Evolutionary conservation across 2,113 vertebrate genomes (phyloP).

Genomic region (Chlamydotis undulata): DNA sequence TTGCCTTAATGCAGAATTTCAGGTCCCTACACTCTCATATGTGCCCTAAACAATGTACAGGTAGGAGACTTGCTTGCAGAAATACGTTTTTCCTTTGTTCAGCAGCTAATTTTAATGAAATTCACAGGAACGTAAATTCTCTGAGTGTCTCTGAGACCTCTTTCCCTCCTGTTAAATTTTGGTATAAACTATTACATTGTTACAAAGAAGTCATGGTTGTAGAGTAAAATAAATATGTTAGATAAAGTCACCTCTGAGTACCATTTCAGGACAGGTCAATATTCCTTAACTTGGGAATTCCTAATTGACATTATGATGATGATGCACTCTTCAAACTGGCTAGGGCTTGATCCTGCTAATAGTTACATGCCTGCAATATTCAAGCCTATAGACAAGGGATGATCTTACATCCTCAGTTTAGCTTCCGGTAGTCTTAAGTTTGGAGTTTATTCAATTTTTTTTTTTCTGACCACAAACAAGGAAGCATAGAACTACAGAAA

Average conservation of each 20-base stretch:
- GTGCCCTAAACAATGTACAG: background rate
- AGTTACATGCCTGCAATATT: background rate
- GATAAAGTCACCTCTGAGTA: background rate
- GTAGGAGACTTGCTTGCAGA: background rate
- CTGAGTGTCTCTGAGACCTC: background rate
- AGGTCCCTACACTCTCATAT: background rate
- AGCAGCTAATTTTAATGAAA: background rate
- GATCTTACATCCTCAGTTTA: background rate
- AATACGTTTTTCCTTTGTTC: background rate
- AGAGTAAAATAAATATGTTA: background rate
- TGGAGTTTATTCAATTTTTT: background rate
- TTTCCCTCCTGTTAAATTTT: background rate
- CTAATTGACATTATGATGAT: background rate
- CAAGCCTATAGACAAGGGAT: background rate
- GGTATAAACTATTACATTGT: fast-evolving
- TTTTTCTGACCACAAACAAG: background rate
- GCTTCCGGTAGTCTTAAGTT: background rate
- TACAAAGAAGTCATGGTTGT: background rate
- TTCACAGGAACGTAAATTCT: background rate
- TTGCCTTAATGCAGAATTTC: background rate
- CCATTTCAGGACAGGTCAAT: background rate
- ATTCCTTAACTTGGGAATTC: background rate
- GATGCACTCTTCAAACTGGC: background rate
- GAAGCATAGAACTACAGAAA: background rate
- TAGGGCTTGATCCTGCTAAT: background rate